Conservation (phyloP, 2,797 vertebrate genomes). For the Cyprinodon diabolis region DNA sequence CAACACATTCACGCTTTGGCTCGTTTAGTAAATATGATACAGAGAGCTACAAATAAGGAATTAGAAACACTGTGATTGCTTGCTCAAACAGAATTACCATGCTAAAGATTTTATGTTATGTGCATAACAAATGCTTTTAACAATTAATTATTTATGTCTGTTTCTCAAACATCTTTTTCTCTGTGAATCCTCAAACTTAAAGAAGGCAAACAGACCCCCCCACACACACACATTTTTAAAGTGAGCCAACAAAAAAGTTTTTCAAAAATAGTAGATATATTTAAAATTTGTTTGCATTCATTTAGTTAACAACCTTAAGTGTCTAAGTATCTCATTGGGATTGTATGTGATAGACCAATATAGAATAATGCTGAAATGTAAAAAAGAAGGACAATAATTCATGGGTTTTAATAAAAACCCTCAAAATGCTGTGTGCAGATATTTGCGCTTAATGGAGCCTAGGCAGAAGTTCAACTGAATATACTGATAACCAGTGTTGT, state of each 20-base stretch:
- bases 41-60: constrained; percentile 1
- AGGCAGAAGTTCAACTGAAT: no score
- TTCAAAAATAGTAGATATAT: background rate
- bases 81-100: background rate
- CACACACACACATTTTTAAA: background rate
- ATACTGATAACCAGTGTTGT: no score
- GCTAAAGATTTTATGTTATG: background rate
- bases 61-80: background rate
- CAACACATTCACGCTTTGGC: background rate
- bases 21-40: background rate
- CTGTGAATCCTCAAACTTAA: background rate
- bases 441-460: no score
- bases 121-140: background rate
- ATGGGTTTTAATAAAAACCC: background rate
- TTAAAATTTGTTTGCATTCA: background rate
- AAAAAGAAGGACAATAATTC: background rate
- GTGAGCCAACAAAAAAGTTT: background rate
- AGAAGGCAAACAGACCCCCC: background rate
- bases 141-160: background rate
- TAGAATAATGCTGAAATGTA: background rate
- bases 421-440: no score
- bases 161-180: background rate
- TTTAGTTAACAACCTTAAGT: background rate
- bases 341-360: background rate
- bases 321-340: background rate